Base-by-base conservation (phyloP, 2,888 invertebrate genomes). In the Chalcis sispes region DNA sequence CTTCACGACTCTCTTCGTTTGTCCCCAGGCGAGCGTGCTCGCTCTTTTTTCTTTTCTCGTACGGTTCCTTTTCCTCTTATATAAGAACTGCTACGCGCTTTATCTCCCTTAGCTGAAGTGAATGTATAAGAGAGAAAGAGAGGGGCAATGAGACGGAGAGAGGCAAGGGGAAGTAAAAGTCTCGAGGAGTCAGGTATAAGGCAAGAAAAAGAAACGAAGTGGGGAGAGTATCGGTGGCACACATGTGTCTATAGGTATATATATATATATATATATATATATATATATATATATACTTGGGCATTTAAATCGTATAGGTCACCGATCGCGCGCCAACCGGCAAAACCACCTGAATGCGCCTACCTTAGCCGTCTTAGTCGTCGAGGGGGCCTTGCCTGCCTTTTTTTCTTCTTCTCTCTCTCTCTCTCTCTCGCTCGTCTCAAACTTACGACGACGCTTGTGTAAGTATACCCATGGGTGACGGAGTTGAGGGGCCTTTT, bases 311-410 rank as follows among this genome's bases (percentile, higher is more conserved):
- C 84, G 70, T 48, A 46, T 66, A 58, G 73, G 77, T 74, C 74
- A 73, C 77, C 70, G 75, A 15, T 27, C n/a, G 32, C 67, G 59
- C 66, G 46, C 27, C 83, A 83, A 81, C 82, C 82, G 82, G 85
- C 32, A n/a, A 79, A 86, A 84, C 84, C 87, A 87, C 87, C 88
- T 87, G 87, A 88, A 86, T 83, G 75, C 81, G 77, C 80, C 81
- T 29, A 18, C 15, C 1, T 32, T n/a, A n/a, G n/a, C n/a, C n/a
- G n/a, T n/a, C n/a, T n/a, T n/a, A n/a, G 50, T 27, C 29, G 62
- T 32, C 83, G 80, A 84, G 83, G 87, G 87, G 85, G 82, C 84
- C 83, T 77, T 42, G 4, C 20, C 52, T 46, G 52, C 40, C 29
- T 70, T 18, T 71, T 50, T 72, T 40, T 29, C 48, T 40, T 29